A percentile compares a stretch with the other conserved stretches of the same genome.
Conservation (phyloP, 2,797 vertebrate genomes). For the Sebastes minor region DNA sequence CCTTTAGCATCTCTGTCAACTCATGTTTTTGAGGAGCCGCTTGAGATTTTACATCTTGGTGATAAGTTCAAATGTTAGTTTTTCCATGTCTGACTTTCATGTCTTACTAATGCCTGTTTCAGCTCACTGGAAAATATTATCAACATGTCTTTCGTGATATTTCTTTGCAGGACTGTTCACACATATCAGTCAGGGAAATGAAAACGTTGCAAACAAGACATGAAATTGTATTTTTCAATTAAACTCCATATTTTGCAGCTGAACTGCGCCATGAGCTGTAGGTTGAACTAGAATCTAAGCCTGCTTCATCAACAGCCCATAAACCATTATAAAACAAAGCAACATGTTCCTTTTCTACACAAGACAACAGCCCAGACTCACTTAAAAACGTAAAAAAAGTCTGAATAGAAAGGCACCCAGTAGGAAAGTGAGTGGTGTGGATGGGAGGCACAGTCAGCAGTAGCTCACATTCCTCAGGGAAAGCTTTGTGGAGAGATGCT, state of each 20-base stretch:
- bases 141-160: background rate
- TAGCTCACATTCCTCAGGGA: constrained; percentile 66
- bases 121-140: background rate
- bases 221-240: background rate
- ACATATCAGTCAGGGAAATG: background rate
- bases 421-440: constrained; percentile 36
- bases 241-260: background rate
- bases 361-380: background rate
- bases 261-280: background rate
- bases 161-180: background rate
- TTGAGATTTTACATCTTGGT: constrained; percentile 37
- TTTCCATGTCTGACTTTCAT: constrained; percentile 26
- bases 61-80: constrained; percentile 49
- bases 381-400: constrained; percentile 26
- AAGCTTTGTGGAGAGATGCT: constrained; percentile 53
- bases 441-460: constrained; percentile 63
- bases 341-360: background rate
- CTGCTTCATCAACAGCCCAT: constrained; percentile 6
- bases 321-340: constrained; percentile 28
- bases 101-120: background rate
- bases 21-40: constrained; percentile 1
- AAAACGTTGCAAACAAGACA: background rate
- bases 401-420: constrained; percentile 30
- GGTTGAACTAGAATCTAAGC: constrained; percentile 14
- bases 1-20: background rate